Percentiles rank a stretch among this genome's conserved stretches.
Evolutionary conservation across 2,797 vertebrate species (phyloP).

Genomic region (Arrhamphus sclerolepis): DNA sequence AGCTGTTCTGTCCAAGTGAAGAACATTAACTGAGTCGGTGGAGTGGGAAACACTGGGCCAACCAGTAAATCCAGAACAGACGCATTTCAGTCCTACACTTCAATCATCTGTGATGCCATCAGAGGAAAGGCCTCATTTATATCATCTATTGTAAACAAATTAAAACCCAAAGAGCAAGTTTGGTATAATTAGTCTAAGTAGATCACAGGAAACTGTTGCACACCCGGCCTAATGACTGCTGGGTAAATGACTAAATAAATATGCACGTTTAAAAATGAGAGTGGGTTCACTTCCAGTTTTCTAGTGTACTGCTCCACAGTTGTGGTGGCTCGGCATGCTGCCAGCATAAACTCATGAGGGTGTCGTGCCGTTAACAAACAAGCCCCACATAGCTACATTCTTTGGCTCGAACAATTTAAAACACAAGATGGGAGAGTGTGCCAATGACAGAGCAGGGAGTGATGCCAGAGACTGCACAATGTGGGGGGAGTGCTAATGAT

Average conservation of each 20-base stretch:
- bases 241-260: constrained; percentile 78
- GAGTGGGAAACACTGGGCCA: constrained; percentile 21
- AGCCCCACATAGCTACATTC: constrained; percentile 76
- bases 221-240: constrained; percentile 71
- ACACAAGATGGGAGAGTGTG: constrained; percentile 71
- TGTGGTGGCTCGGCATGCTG: constrained; percentile 73
- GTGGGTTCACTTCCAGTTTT: constrained; percentile 78
- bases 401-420: constrained; percentile 80
- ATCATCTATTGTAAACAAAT: constrained; percentile 73
- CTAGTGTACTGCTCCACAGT: constrained; percentile 60
- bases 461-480: constrained; percentile 58
- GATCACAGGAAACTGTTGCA: constrained; percentile 62
- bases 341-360: constrained; percentile 79
- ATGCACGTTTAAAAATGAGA: constrained; percentile 73
- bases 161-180: constrained; percentile 71
- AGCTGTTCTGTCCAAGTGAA: constrained; percentile 28
- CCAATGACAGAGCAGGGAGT: constrained; percentile 72
- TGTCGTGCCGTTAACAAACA: constrained; percentile 82
- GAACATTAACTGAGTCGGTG: constrained; percentile 31
- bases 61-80: constrained; percentile 27
- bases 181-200: constrained; percentile 73
- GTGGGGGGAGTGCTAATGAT: constrained; percentile 77
- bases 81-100: constrained; percentile 51
- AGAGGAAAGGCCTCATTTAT: constrained; percentile 60
- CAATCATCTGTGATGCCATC: constrained; percentile 54